These are phyloP conservation scores for Alcis repandata DNA, from an alignment of 2,888 invertebrate species.

Conservation along the genomic window DNA sequence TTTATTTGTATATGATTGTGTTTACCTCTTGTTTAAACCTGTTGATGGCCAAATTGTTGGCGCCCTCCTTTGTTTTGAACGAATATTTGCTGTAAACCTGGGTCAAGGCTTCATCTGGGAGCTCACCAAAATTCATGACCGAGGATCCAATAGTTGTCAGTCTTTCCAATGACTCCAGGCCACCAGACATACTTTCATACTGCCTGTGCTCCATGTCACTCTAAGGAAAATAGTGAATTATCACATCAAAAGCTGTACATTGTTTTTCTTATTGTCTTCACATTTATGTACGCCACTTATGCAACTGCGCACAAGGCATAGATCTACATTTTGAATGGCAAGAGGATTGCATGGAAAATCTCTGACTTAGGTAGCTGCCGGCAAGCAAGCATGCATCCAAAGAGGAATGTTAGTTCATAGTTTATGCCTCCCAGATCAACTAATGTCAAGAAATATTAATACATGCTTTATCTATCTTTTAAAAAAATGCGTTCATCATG, in stretches of 20 bases:
- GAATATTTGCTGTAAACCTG: slow-evolving; percentile 79
- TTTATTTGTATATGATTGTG: slow-evolving; percentile 4
- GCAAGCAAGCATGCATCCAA: too few species aligned
- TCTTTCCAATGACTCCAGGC: slow-evolving; percentile 74
- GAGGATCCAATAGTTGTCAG: slow-evolving; percentile 65
- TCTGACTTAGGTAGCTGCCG: too few species aligned
- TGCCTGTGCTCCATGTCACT: slow-evolving; percentile 64
- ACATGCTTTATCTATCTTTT: too few species aligned
- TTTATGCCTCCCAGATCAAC: too few species aligned
- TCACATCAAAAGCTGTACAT: background rate
- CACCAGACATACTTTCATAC: slow-evolving; percentile 64
- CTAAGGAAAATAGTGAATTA: slow-evolving; percentile 45
- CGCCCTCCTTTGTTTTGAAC: slow-evolving; percentile 73
- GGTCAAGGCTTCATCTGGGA: slow-evolving; percentile 76
- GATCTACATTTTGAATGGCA: too few species aligned
- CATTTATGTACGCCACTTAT: too few species aligned
- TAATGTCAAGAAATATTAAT: too few species aligned
- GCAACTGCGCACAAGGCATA: too few species aligned
- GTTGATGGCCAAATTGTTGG: slow-evolving; percentile 73
- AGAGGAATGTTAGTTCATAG: too few species aligned
- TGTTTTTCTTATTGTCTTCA: background rate
- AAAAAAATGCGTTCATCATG: too few species aligned
- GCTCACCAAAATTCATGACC: slow-evolving; percentile 60
- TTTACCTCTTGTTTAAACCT: slow-evolving; percentile 69
- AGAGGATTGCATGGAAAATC: too few species aligned